Evolutionary conservation across 1,140 invertebrate genomes (phyloP).

Genomic region (Phocides pigmalion): DNA sequence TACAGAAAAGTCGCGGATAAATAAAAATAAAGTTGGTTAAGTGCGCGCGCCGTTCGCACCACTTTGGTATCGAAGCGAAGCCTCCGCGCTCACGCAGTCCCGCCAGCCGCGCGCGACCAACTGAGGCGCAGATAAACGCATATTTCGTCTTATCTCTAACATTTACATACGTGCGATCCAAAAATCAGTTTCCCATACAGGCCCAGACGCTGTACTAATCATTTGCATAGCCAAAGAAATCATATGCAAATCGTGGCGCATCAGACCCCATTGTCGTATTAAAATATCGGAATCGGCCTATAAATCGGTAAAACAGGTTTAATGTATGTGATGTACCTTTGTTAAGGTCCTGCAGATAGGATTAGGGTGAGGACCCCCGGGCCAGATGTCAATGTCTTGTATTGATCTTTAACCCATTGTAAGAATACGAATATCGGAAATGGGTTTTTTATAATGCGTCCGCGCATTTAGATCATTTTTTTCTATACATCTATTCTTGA

Average conservation of each 20-base stretch:
- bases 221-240: conserved; percentile 76
- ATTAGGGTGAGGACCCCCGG: conserved; percentile 68
- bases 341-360: conserved; percentile 58
- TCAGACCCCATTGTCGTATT: conserved; percentile 64
- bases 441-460: conserved; percentile 70
- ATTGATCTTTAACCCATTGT: conserved; percentile 67
- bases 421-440: conserved; percentile 62
- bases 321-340: conserved; percentile 64
- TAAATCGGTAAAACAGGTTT: conserved; percentile 81
- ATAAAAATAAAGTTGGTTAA: conserved; percentile 4
- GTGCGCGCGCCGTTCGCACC: conserved; percentile 36
- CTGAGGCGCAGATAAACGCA: conserved; percentile 71
- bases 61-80: conserved; percentile 17
- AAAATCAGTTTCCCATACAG: conserved; percentile 66
- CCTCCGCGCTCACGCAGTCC: conserved; percentile 39
- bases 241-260: conserved; percentile 72
- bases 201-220: conserved; percentile 48
- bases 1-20: not conserved
- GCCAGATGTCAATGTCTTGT: conserved; percentile 69
- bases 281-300: conserved; percentile 67
- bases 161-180: conserved; percentile 71
- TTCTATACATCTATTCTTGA: conserved; percentile 29
- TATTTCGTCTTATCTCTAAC: conserved; percentile 65
- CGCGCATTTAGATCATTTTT: conserved; percentile 49
- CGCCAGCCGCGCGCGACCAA: conserved; percentile 70